A percentile compares a stretch with the other conserved stretches of the same genome.
These are phyloP conservation scores for Drosophila nasuta DNA, from an alignment of 1,140 invertebrate species.

Conservation along the genomic window DNA sequence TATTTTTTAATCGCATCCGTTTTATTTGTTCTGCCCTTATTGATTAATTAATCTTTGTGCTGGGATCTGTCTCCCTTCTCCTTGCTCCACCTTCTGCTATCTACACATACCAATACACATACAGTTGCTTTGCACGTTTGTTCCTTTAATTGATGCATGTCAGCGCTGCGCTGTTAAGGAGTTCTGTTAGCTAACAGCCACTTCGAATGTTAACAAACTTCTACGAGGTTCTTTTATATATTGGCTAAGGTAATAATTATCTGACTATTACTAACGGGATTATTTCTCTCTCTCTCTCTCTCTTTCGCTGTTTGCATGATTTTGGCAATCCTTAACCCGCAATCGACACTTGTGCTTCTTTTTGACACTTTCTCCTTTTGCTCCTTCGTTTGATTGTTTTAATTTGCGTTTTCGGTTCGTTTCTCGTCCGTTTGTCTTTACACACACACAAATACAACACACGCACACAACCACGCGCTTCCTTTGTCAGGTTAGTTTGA, in stretches of 20 bases:
- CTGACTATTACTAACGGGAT: conserved; percentile 45
- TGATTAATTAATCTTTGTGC: conserved; percentile 31
- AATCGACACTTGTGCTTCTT: conserved; percentile 30
- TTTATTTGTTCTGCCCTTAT: conserved; percentile 50
- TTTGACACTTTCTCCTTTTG: conserved; percentile 14
- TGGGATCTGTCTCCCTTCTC: conserved; percentile 10
- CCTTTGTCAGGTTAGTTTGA: conserved; percentile 95
- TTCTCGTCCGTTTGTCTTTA: conserved; percentile 92
- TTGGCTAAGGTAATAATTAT: conserved; percentile 7
- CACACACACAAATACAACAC: conserved; percentile 88
- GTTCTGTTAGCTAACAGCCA: neutral
- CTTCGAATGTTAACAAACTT: too few relatives aligned
- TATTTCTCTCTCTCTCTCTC: conserved; percentile 23
- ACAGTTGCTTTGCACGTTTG: neutral
- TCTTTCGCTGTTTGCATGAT: conserved; percentile 87
- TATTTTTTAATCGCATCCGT: conserved; percentile 65
- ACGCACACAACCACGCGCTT: conserved; percentile 90
- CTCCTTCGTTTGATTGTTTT: conserved; percentile 46
- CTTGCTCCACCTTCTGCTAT: neutral
- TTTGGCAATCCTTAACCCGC: conserved; percentile 89
- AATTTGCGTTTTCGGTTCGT: conserved; percentile 67
- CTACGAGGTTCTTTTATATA: neutral
- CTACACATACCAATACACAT: neutral
- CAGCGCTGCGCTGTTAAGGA: neutral
- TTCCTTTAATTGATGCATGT: conserved; percentile 4